Evolutionary conservation across 2,888 invertebrate genomes (phyloP).

Genomic region (Eupithecia exiguata): DNA sequence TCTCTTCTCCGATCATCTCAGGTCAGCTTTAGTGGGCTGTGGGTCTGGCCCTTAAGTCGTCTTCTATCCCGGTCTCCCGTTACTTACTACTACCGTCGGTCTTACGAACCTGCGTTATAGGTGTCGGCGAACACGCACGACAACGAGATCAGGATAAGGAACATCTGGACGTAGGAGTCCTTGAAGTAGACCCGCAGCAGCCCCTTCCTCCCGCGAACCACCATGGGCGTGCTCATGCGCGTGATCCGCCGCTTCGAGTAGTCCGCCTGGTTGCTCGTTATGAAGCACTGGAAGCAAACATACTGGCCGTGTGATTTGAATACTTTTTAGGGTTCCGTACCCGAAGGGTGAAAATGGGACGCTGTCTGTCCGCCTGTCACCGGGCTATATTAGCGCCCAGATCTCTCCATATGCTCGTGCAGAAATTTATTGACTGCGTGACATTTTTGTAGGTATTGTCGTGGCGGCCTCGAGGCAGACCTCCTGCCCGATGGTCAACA

Average conservation of each 20-base stretch:
- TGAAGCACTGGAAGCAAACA: slow-evolving; percentile 54
- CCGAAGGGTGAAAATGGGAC: too few species aligned
- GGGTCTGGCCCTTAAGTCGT: background rate
- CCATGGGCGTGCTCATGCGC: slow-evolving; percentile 25
- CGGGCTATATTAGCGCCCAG: too few species aligned
- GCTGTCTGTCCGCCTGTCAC: too few species aligned
- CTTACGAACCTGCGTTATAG: slow-evolving; percentile 61
- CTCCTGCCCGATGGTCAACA: too few species aligned
- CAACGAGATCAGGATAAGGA: slow-evolving; percentile 59
- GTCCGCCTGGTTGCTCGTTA: slow-evolving; percentile 49
- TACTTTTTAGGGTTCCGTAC: too few species aligned
- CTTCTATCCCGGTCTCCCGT: background rate
- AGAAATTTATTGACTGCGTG: too few species aligned
- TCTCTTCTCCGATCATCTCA: too few species aligned
- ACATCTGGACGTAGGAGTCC: slow-evolving; percentile 55
- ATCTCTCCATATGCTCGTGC: too few species aligned
- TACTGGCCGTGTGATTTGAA: background rate
- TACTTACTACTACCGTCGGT: background rate
- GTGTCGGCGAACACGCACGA: slow-evolving; percentile 61
- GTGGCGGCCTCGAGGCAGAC: too few species aligned
- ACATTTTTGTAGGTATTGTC: too few species aligned
- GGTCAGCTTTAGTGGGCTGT: too few species aligned
- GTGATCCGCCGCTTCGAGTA: slow-evolving; percentile 35
- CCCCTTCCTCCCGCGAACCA: slow-evolving; percentile 38
- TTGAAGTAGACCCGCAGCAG: slow-evolving; percentile 52